Evolutionary conservation across 2,888 invertebrate genomes (phyloP), one percentile per base, ranked within the genome.

Genomic region (Taphrorychus bicolor): DNA sequence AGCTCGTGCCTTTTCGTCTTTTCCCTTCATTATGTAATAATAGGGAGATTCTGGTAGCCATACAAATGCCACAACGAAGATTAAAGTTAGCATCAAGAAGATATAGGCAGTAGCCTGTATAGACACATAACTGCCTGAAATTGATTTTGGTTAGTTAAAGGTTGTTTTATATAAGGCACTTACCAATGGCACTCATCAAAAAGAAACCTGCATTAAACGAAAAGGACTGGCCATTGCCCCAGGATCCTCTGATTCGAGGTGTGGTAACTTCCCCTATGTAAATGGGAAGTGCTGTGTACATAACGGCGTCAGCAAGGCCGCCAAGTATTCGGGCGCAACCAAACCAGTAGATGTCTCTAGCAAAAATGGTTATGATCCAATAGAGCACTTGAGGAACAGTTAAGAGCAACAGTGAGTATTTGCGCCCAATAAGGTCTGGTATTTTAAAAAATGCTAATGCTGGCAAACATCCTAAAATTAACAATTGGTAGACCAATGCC

Each of bases 1-100:
- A 5, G 64, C 51, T 42, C 69, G 67, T 5, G 78, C 78, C 59
- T 76, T 73, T 4, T 73, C 71, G 4, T 66, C 52, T 21, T 69
- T 63, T 4, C 71, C 71, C 21, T 76, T 75, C 73, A 76, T 76
- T 5, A 77, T 49, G 18, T 72, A 73, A 60, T 70, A 78, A 65
- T 79, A 79, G 0, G 78, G 79, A 1, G 76, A 72, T 82, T 91
- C 91, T 9, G 90, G 90, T 76, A 89, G 82, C 76, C 86, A 86
- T 42, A 79, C 16, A 77, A 89, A 86, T n/a, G 84, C 80, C 14
- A 87, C 60, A 21, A 88, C 79, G 75, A 88, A 86, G 41, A 86
- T 73, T 41, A 88, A 79, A 9, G 89, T 87, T 60, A 88, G 82
- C 70, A 85, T 78, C 72, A 87, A 81, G 76, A 87, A 87, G 77